phyloP scores from a whole-genome alignment of 1,140 invertebrate genomes.

The Phenacoccus solenopsis region DNA sequence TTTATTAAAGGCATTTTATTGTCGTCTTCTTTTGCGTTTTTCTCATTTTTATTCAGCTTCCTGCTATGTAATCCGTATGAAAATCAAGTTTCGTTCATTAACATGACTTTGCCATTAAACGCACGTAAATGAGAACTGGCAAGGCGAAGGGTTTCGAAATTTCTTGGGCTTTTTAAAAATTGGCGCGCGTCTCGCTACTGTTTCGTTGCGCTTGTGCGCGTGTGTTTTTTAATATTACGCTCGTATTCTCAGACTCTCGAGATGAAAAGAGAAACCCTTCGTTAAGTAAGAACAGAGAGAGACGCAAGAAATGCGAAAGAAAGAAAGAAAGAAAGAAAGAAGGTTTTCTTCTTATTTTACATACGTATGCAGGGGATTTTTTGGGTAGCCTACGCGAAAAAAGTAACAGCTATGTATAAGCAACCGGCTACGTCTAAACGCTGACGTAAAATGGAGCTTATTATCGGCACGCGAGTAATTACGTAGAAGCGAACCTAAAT shows the following conservation, averaged over 20 bases:
- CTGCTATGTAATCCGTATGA: constrained; percentile 13
- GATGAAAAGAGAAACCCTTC: constrained; percentile 15
- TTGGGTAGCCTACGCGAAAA: neutral
- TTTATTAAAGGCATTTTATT: constrained; percentile 8
- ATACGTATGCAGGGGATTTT: constrained; percentile 16
- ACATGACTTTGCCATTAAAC: constrained; percentile 25
- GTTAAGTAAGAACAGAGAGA: constrained; percentile 7
- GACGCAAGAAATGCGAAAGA: neutral
- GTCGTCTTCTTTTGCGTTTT: constrained; percentile 7
- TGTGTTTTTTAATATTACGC: constrained; percentile 14
- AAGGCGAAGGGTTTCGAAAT: neutral
- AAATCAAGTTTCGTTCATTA: constrained; percentile 24
- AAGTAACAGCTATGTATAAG: too few species aligned
- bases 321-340: constrained; percentile 10
- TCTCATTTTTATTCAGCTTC: constrained; percentile 11
- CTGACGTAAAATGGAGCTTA: neutral
- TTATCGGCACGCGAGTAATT: too few species aligned
- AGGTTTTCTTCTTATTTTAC: constrained; percentile 14
- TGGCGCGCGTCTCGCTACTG: neutral
- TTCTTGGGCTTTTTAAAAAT: constrained; percentile 15
- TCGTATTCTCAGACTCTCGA: constrained; percentile 5
- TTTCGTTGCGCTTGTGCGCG: constrained; percentile 13
- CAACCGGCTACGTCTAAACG: neutral
- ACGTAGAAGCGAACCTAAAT: too few species aligned
- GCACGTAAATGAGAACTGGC: constrained; percentile 22